Base-by-base conservation (phyloP, 2,113 vertebrate genomes). In the Plestiodon gilberti region DNA sequence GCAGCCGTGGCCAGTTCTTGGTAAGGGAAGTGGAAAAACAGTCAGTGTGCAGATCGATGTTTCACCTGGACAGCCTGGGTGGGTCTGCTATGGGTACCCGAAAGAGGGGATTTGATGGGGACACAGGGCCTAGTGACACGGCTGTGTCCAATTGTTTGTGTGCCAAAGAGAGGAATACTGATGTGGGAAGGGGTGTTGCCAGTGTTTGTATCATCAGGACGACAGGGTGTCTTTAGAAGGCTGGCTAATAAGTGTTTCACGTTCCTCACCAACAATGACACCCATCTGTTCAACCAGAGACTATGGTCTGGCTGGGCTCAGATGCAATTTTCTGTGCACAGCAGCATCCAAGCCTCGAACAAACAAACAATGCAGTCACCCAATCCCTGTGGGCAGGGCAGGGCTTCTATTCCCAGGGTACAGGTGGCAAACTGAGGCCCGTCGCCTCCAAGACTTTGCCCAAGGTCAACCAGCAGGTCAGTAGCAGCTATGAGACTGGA, bases 391-490 rank as follows among this genome's bases (percentile, higher is more conserved):
- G 35, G 59, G 69, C 78, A 25, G 20, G 13, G 20, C 78, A 74
- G 40, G 33, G 59, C 59, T n/a, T 64, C 64, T 13, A 30, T 87
- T 81, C 69, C 61, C 40, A 75, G 57, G 81, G 15, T 10, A 35
- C 30, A 86, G 30, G 23, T 65, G 38, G 30, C 5, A n/a, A 62
- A n/a, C 78, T n/a, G 14, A 65, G 85, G 69, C 9, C 70, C 78
- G 73, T 38, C 75, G 61, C 61, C 48, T 18, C 55, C 38, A 43
- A 62, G 78, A 75, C 43, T 52, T 81, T 81, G 85, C 78, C 70
- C 82, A 87, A 87, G 85, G 85, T 87, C 85, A 87, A 64, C 40
- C 9, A 64, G 69, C 85, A 81, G 78, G 85, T 81, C 85, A 65
- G 70, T 80, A 62, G 78, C 78, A 65, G 71, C 40, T 1, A 5